phyloP scores from a whole-genome alignment of 2,888 invertebrate species.

The Orchesellides sinensis region DNA sequence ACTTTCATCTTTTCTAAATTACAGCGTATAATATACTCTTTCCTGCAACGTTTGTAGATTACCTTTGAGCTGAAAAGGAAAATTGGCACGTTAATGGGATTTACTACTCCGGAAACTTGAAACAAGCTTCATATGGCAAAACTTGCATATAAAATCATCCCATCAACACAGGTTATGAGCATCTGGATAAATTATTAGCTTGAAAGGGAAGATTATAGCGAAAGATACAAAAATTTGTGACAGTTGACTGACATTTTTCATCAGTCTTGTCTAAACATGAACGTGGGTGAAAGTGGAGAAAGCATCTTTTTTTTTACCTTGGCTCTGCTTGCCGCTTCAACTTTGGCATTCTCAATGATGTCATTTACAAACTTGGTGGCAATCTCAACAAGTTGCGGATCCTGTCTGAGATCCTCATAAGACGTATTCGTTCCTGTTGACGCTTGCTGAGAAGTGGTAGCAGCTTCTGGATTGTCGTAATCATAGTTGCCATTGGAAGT shows the following conservation, averaged over 20 bases:
- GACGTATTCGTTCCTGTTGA: constrained; percentile 9
- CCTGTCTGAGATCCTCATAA: constrained; percentile 69
- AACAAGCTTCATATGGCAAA: too few species aligned
- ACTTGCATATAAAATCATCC: too few species aligned
- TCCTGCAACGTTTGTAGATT: too few species aligned
- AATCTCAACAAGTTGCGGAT: constrained; percentile 78
- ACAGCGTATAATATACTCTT: too few species aligned
- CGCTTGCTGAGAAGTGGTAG: background rate
- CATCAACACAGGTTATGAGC: too few species aligned
- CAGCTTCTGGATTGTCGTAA: constrained; percentile 36
- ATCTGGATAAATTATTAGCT: too few species aligned
- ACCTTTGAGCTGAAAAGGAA: too few species aligned
- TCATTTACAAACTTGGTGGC: constrained; percentile 78
- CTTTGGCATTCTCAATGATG: constrained; percentile 78
- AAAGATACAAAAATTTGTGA: too few species aligned
- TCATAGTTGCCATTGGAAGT: constrained; percentile 73
- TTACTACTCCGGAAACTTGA: too few species aligned
- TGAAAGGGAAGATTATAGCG: too few species aligned
- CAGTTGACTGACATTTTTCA: too few species aligned
- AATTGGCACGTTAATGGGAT: background rate
- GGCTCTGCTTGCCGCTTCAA: constrained; percentile 77
- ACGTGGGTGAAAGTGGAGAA: background rate
- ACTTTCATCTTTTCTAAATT: too few species aligned
- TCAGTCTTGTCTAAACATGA: background rate
- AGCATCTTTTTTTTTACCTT: constrained; percentile 66